These are phyloP conservation scores for Pygoscelis adeliae DNA, from an alignment of 2,113 vertebrate genomes.

Conservation along the genomic window DNA sequence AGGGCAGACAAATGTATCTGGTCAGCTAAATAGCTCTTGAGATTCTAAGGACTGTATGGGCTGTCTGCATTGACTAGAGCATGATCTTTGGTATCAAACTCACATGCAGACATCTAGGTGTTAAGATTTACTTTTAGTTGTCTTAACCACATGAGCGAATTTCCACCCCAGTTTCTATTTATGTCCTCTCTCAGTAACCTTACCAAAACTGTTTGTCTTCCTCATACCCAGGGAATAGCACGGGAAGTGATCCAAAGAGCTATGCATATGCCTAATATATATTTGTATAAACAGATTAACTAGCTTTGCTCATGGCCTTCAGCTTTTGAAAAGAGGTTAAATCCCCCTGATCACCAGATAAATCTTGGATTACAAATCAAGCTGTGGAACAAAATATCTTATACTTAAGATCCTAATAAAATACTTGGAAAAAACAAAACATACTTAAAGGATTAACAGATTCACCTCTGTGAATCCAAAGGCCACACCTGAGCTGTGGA, in stretches of 20 bases:
- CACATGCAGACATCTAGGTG: neutral
- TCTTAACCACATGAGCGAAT: accelerated
- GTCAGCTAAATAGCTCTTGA: neutral
- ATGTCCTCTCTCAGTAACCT: neutral
- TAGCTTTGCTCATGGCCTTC: neutral
- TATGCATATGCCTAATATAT: neutral
- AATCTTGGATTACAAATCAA: neutral
- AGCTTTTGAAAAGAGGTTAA: neutral
- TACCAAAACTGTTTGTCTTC: neutral
- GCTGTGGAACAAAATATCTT: neutral
- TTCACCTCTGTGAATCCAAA: neutral
- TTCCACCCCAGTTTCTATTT: neutral
- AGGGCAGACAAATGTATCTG: neutral
- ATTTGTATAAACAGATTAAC: conserved; percentile 5
- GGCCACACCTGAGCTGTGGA: neutral
- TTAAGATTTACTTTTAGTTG: neutral
- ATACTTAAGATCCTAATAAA: neutral
- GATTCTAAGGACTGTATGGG: neutral
- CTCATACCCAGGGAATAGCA: neutral
- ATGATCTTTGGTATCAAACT: neutral
- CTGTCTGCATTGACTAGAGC: neutral
- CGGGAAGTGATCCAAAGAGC: neutral
- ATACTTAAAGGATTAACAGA: neutral
- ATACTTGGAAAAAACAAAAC: neutral
- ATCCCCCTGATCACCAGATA: neutral